Evolutionary conservation across 2,797 vertebrate species (phyloP).

Genomic region (Spinus pinus): DNA sequence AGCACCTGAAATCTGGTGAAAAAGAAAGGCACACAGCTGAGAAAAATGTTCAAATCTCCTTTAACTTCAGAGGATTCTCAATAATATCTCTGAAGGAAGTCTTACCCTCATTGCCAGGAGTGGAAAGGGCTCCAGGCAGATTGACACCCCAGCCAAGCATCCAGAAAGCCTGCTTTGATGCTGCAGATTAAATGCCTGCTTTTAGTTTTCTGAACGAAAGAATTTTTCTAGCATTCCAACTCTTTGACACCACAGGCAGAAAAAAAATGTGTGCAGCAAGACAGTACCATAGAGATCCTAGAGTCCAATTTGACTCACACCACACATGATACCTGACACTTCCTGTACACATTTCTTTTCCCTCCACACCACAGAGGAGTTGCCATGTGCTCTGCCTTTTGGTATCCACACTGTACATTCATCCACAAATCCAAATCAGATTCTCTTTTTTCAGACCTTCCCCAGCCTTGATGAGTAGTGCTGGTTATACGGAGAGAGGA

Average conservation of each 20-base stretch:
- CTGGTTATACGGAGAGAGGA: not conserved
- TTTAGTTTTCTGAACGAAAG: not conserved
- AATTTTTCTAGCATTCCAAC: not conserved
- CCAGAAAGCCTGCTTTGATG: not conserved
- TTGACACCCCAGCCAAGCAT: not conserved
- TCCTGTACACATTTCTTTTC: not conserved
- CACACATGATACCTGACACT: fast-evolving
- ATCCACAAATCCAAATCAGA: not conserved
- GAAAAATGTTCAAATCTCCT: not conserved
- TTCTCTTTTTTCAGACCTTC: not conserved
- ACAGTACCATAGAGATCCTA: not conserved
- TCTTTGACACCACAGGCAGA: not conserved
- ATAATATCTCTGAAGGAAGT: not conserved
- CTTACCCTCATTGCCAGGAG: not conserved
- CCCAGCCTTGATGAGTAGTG: not conserved
- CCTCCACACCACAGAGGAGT: not conserved
- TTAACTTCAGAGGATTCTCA: not conserved
- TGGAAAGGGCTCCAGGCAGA: not conserved
- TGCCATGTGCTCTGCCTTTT: not conserved
- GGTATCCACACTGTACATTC: not conserved
- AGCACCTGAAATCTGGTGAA: not conserved
- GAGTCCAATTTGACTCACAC: not conserved
- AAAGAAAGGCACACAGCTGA: not conserved
- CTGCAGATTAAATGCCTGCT: not conserved
- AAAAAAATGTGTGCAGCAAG: not conserved